A percentile compares a stretch with the other conserved stretches of the same genome.
Evolutionary conservation across 2,113 vertebrate genomes (phyloP).

Genomic region (Sigmodon hispidus): DNA sequence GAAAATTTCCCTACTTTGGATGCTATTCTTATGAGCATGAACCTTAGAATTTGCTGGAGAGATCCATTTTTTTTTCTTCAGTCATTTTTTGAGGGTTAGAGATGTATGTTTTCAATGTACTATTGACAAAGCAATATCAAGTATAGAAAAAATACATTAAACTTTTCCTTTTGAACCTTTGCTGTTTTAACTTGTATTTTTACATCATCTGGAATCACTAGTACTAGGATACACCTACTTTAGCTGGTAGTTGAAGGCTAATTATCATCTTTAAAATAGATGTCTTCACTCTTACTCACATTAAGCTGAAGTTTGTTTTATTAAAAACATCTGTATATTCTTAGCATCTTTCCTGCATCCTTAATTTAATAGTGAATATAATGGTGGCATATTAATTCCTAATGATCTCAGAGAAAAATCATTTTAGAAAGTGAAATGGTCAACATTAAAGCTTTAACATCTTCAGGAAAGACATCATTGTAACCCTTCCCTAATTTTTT

Average conservation of each 20-base stretch:
- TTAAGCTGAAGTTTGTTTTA: not conserved
- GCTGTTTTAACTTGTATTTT: not conserved
- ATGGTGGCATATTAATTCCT: not conserved
- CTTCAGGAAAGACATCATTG: not conserved
- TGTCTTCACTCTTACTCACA: not conserved
- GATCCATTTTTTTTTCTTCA: not conserved
- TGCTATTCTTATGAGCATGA: not conserved
- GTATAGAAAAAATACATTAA: not conserved
- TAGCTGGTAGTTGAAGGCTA: not conserved
- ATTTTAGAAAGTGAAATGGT: not conserved
- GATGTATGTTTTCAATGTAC: not conserved
- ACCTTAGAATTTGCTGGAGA: not conserved
- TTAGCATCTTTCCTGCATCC: not conserved
- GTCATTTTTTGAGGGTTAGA: not conserved
- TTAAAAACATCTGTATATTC: not conserved
- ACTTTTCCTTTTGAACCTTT: not conserved
- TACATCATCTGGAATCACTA: not conserved
- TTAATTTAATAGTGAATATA: not conserved
- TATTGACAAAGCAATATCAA: not conserved
- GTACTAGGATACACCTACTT: not conserved
- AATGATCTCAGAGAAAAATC: slow-evolving; percentile 10
- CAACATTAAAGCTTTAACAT: not conserved
- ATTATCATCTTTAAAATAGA: not conserved
- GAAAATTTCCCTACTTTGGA: not conserved
- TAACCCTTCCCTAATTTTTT: not conserved